Evolutionary conservation across 53 echinoderm and acorn worm genomes (phyloP), one percentile per base, ranked within the genome.

Genomic region (Temnopleurus reevesii): DNA sequence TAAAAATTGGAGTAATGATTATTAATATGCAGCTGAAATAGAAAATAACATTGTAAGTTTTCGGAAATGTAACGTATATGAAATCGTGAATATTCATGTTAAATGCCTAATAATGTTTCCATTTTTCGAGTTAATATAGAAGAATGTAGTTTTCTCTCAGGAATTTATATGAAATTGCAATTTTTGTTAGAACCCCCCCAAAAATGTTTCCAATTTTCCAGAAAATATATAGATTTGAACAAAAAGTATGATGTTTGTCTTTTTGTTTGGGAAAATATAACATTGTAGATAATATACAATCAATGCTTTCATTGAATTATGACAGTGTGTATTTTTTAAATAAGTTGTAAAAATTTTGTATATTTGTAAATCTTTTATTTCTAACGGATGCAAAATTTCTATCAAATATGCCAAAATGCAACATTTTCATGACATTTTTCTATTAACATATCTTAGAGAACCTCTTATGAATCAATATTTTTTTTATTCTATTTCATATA

Each of bases 401-500:
- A 7, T 8, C 21, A 41, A 71, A 41, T 12, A 4, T 41, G 71
- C 71, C 71, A 71, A 71, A 71, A 71, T 71, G 41, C 63, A 71
- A 71, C 36, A 71, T 38, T 71, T 71, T 21, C 41, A 71, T 71
- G 71, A 71, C 10, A 71, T 66, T 64, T 15, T 65, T 17, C 35
- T 65, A 38, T 43, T 41, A 19, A 15, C 7, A 7, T 66, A n/a
- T 71, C 27, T 21, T 41, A 71, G 4, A n/a, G 41, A 21, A 1
- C 7, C n/a, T 41, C n/a, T 71, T n/a, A 58, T 19, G 12, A 58
- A 58, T 58, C 6, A 10, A 5, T n/a, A 58, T 26, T 25, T 58
- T 23, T 26, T 58, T 23, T 26, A 26, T 31, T 31, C 5, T 66
- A 26, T 41, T 71, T 41, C 19, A 38, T 43, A 41, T 21, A 41